Evolutionary conservation across 1,140 invertebrate species (phyloP).

Genomic region (Ceratina japonica): DNA sequence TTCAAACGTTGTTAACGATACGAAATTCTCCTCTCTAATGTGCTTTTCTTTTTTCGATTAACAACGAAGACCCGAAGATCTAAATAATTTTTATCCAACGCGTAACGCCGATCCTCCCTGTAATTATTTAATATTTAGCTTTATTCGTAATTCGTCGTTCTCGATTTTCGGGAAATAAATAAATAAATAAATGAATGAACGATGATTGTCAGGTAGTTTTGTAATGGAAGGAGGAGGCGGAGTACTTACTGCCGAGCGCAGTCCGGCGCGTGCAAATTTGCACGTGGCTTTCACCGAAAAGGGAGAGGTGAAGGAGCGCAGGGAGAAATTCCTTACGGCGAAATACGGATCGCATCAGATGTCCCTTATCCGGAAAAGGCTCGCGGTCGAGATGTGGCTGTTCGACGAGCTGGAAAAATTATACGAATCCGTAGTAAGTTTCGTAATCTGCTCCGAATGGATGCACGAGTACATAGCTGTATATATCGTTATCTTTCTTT

Average conservation of each 20-base stretch:
- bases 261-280: constrained; percentile 87
- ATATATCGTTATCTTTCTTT: not conserved
- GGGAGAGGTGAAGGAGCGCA: constrained; percentile 90
- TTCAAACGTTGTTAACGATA: not conserved
- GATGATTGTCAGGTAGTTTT: constrained; percentile 24
- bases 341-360: constrained; percentile 98
- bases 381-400: constrained; percentile 98
- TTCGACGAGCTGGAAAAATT: constrained; percentile 96
- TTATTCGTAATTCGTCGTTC: no score
- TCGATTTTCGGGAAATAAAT: no score
- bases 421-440: constrained; percentile 89
- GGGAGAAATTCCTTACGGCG: constrained; percentile 96
- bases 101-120: no score
- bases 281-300: constrained; percentile 94
- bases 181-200: no score
- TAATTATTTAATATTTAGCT: no score
- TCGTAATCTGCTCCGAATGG: not conserved
- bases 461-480: no score
- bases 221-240: constrained; percentile 75
- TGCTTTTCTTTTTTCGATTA: no score
- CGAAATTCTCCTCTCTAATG: not conserved
- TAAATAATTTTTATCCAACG: not conserved
- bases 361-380: constrained; percentile 95
- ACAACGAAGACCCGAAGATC: constrained; percentile 6
- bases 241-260: constrained; percentile 82